A percentile compares a stretch with the other conserved stretches of the same genome.
phyloP scores from a whole-genome alignment of 2,888 invertebrate species.

The Mesorhabditis spiculigera region DNA sequence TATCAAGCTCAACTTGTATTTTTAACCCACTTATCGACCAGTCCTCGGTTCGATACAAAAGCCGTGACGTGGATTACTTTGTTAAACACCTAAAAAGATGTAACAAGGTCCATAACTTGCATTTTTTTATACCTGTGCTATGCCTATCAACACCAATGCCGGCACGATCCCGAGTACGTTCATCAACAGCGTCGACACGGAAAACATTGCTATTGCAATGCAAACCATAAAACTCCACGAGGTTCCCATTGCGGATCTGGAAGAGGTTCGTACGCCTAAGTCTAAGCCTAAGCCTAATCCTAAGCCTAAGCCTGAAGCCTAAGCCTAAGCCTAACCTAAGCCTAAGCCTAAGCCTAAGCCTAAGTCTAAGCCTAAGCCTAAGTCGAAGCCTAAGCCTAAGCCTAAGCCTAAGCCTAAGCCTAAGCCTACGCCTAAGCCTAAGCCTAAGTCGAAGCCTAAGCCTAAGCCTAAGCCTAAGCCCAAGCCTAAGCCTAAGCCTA shows the following conservation, averaged over 20 bases:
- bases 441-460: no score
- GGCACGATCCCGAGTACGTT: slow-evolving; percentile 43
- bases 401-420: no score
- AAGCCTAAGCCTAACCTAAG: no score
- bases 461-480: no score
- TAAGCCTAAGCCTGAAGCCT: no score
- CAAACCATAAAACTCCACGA: slow-evolving; percentile 26
- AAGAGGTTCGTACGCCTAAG: background rate
- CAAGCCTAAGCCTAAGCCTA: no score
- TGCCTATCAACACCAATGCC: slow-evolving; percentile 45
- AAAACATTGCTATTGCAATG: slow-evolving; percentile 34
- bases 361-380: no score
- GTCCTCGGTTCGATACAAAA: slow-evolving; percentile 96
- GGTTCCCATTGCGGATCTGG: slow-evolving; percentile 39
- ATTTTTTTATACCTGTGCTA: slow-evolving; percentile 37
- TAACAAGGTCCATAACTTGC: background rate
- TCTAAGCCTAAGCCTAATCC: no score
- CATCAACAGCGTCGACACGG: slow-evolving; percentile 34
- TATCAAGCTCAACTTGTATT: no score
- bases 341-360: no score
- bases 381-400: no score
- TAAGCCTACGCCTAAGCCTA: no score
- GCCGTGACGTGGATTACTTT: slow-evolving; percentile 77
- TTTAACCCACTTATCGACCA: slow-evolving; percentile 80
- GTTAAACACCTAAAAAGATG: slow-evolving; percentile 72